phyloP scores from a whole-genome alignment of 2,113 vertebrate genomes.

The Heloderma charlesbogerti region DNA sequence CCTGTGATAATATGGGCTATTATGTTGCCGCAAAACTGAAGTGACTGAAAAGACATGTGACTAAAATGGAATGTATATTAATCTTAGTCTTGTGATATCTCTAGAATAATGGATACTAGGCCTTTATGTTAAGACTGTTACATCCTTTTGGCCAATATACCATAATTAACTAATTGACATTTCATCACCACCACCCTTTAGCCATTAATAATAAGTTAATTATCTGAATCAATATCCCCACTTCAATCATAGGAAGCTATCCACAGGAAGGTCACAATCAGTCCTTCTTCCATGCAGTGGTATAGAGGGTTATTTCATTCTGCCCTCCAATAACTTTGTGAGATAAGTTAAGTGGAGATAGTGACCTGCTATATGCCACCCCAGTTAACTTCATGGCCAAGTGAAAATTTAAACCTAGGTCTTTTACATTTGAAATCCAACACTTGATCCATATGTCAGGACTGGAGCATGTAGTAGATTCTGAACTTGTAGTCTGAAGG shows the following conservation, averaged over 20 bases:
- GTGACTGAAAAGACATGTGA: conserved; percentile 15
- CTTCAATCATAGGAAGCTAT: neutral
- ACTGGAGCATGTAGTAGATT: neutral
- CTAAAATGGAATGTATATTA: conserved; percentile 36
- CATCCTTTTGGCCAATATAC: conserved; percentile 43
- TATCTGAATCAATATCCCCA: neutral
- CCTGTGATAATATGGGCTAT: conserved; percentile 30
- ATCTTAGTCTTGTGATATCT: conserved; percentile 44
- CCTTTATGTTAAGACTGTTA: conserved; percentile 20
- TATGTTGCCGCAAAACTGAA: conserved; percentile 20
- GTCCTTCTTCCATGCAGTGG: too few relatives aligned
- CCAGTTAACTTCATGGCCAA: neutral
- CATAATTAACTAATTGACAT: conserved; percentile 11
- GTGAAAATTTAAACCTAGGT: neutral
- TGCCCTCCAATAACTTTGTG: neutral
- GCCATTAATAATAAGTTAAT: conserved; percentile 35
- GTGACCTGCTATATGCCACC: neutral
- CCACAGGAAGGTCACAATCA: neutral
- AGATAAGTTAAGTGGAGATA: neutral
- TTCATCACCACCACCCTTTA: neutral
- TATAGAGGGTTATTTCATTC: neutral
- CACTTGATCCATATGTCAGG: neutral
- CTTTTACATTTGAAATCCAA: neutral
- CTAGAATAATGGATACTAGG: conserved; percentile 4
- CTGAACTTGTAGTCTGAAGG: neutral